Evolutionary conservation across 2,113 vertebrate genomes (phyloP), one percentile per base, ranked within the genome.

Genomic region (Plotosus lineatus): DNA sequence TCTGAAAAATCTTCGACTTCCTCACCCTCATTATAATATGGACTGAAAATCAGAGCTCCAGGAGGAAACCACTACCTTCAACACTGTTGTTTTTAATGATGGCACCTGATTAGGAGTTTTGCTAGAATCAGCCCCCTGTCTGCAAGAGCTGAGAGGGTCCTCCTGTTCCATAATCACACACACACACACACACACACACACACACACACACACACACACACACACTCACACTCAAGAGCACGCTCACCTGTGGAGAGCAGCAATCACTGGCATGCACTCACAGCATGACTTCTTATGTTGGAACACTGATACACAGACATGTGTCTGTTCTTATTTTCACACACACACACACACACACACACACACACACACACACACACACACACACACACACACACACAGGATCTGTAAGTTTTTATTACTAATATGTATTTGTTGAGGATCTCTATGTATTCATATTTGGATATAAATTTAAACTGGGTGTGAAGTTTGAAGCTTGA

Each of bases 61-160:
- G 36, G 55, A 77, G 77, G 50, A 80, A 31, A 17, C 28, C 61
- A 10, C 48, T 61, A 82, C 28, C 66, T 81, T 50, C 3, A 21
- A 21, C 79, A 26, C 42, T 73, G 77, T 65, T 80, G 31, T 74
- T 74, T 79, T 80, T 85, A 83, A 83, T 83, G 85, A 87, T 84
- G 82, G 84, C 79, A 72, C 77, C 82, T 91, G 90, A 92, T 93
- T 92, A 87, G 86, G 84, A 86, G 89, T 84, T 38, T 84, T 83
- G 83, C 85, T 55, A 87, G 88, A 92, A 94, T 94, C 92, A 94
- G 88, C 92, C 91, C 89, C 91, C 90, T 81, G 88, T 84, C 83
- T 82, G 77, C 72, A 86, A 33, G 60, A 51, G 48, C 89, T 85
- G 84, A 83, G 81, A 86, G 56, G 40, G 44, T 82, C 87, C 85